A percentile compares a stretch with the other conserved stretches of the same genome.
phyloP scores from a whole-genome alignment of 2,797 vertebrate genomes.

The Pristis pectinata region DNA sequence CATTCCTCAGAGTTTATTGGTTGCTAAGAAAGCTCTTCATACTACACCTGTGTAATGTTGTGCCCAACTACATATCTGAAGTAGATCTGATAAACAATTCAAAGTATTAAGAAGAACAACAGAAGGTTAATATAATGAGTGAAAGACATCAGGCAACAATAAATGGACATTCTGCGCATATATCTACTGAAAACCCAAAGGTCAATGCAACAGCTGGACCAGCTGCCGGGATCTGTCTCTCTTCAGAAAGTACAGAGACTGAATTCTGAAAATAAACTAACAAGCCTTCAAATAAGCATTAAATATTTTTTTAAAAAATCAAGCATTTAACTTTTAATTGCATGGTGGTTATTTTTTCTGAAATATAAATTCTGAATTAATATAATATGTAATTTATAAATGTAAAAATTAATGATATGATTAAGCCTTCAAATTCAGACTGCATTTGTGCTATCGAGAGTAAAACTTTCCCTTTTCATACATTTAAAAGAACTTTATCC shows the following conservation, averaged over 20 bases:
- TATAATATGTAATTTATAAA: not conserved
- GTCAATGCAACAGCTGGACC: not conserved
- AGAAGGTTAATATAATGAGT: conserved; percentile 48
- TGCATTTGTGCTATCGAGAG: not conserved
- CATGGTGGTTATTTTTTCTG: too few species aligned
- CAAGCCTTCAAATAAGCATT: not conserved
- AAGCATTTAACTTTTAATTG: not conserved
- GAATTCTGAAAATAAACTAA: not conserved
- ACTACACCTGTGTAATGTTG: conserved; percentile 49
- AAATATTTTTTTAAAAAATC: not conserved
- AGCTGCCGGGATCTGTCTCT: not conserved
- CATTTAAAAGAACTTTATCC: not conserved
- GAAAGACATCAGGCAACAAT: not conserved
- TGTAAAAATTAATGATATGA: not conserved
- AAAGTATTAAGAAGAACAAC: conserved; percentile 57
- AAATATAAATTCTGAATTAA: too few species aligned
- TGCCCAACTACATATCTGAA: conserved; percentile 48
- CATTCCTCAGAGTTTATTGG: conserved; percentile 55
- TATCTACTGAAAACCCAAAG: not conserved
- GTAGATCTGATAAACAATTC: conserved; percentile 51
- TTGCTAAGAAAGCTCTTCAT: conserved; percentile 61
- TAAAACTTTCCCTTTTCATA: not conserved
- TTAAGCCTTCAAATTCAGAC: not conserved
- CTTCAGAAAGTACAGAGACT: not conserved
- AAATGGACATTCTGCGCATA: not conserved